Conservation (phyloP, 64 coral and sea anemone genomes). For the Stichodactyla helianthus region DNA sequence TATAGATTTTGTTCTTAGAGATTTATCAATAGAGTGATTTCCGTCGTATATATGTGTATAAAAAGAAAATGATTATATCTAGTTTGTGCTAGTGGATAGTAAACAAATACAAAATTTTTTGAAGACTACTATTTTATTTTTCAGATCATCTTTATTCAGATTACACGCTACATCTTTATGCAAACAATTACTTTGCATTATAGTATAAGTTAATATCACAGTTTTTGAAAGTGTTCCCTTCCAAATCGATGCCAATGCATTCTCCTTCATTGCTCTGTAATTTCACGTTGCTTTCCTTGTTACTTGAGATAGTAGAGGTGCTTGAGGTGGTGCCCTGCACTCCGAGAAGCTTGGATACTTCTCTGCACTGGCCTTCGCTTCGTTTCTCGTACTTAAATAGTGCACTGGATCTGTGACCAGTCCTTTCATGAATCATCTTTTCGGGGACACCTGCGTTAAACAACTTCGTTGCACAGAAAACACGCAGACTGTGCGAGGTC, state of each 20-base stretch:
- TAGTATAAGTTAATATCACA: neutral
- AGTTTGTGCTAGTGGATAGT: too few species aligned
- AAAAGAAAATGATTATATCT: too few species aligned
- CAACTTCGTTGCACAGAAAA: slow-evolving; percentile 21
- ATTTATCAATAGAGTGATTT: too few species aligned
- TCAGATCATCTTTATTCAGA: too few species aligned
- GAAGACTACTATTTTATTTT: too few species aligned
- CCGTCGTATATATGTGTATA: too few species aligned
- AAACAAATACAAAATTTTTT: too few species aligned
- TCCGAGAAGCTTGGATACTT: neutral
- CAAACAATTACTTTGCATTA: neutral
- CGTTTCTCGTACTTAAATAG: slow-evolving; percentile 23
- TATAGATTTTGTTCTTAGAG: too few species aligned
- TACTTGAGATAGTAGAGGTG: neutral
- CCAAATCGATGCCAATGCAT: neutral
- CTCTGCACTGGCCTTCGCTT: neutral
- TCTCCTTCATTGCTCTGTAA: neutral
- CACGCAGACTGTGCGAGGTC: neutral
- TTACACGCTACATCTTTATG: too few species aligned
- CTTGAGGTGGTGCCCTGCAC: neutral
- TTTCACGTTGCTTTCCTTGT: neutral
- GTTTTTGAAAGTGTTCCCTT: neutral
- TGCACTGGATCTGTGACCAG: slow-evolving; percentile 12
- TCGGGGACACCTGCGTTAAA: slow-evolving; percentile 17
- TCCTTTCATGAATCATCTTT: slow-evolving; percentile 21